Base-by-base conservation (phyloP, 2,113 vertebrate genomes). In the Antechinus stuartii region DNA sequence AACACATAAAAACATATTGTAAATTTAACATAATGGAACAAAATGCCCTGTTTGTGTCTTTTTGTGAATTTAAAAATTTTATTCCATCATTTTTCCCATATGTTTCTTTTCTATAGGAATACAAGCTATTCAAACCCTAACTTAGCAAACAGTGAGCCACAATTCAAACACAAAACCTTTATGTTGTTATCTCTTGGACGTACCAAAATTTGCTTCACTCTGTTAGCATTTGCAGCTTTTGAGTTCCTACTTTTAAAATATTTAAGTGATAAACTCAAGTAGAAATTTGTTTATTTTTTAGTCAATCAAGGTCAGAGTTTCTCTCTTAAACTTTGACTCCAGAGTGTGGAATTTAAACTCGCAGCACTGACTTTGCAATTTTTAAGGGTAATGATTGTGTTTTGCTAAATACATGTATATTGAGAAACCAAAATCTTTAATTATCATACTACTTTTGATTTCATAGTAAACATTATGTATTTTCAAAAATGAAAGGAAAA, bases 401-500 rank as follows among this genome's bases (percentile, higher is more conserved):
- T 11, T 68, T 92, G 52, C 8, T 76, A 54, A 57, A 7, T 50
- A 91, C 50, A 56, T 61, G 53, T 0, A 55, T 2, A 49, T 9
- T 35, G 4, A 54, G 55, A 92, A 95, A 91, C 61, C 61, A 90
- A 93, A 89, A 50, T 2, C 54, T 90, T 92, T 90, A 9, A 5
- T 16, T 95, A 94, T 92, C 93, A 56, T 52, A 11, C 50, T 10
- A 9, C 9, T 52, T 52, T 52, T 52, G 50, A 52, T 52, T 52
- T 7, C 91, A 25, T 47, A 90, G 46, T 11, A 95, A 96, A 54
- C 26, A 92, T 23, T 90, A 84, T 84, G 56, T 94, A 90, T 94
- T 89, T 97, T 89, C 94, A 56, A 49, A 93, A 90, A 91, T 90
- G 93, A 97, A 94, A 89, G 2, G 95, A 93, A 46, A 91, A 95